phyloP scores from a whole-genome alignment of 92 coral and sea anemone species.

The Phenganax subtilis region DNA sequence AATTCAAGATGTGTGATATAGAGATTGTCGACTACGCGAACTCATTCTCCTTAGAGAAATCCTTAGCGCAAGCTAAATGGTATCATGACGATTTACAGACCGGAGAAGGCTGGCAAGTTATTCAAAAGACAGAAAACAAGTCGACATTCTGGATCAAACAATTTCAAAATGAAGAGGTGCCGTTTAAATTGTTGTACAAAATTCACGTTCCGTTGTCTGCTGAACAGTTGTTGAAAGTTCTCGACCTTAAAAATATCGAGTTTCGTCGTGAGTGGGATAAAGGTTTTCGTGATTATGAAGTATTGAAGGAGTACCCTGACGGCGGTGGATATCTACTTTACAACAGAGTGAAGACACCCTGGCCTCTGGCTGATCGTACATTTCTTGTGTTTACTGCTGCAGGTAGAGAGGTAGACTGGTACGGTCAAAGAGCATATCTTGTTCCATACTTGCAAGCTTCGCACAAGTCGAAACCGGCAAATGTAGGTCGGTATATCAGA shows the following conservation, averaged over 20 bases:
- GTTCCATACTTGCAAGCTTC: conserved; percentile 7
- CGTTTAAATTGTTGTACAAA: conserved; percentile 30
- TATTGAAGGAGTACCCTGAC: conserved; percentile 42
- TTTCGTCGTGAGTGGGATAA: conserved; percentile 41
- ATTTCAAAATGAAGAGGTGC: conserved; percentile 36
- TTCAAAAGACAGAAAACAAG: not conserved
- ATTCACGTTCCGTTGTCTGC: conserved; percentile 39
- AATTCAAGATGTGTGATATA: too few species aligned
- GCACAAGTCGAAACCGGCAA: conserved; percentile 47
- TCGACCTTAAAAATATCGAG: conserved; percentile 21
- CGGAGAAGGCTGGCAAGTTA: conserved; percentile 36
- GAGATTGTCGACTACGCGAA: conserved; percentile 13
- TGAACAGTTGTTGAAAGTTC: conserved; percentile 23
- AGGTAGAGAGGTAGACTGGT: conserved; percentile 42
- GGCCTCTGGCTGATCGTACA: conserved; percentile 40
- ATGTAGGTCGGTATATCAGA: conserved; percentile 39
- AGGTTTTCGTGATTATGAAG: conserved; percentile 27
- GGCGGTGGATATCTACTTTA: conserved; percentile 37
- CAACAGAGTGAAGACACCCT: conserved; percentile 5
- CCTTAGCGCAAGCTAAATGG: conserved; percentile 20
- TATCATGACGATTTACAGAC: conserved; percentile 32
- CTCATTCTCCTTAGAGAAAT: conserved; percentile 5
- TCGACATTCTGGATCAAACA: conserved; percentile 40
- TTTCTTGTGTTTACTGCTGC: conserved; percentile 44
- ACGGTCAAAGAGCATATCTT: conserved; percentile 32